Evolutionary conservation across 37 sponge, comb jelly and placozoan genomes (phyloP), one percentile per base, ranked within the genome.

Genomic region (Theonella swinhoei): DNA sequence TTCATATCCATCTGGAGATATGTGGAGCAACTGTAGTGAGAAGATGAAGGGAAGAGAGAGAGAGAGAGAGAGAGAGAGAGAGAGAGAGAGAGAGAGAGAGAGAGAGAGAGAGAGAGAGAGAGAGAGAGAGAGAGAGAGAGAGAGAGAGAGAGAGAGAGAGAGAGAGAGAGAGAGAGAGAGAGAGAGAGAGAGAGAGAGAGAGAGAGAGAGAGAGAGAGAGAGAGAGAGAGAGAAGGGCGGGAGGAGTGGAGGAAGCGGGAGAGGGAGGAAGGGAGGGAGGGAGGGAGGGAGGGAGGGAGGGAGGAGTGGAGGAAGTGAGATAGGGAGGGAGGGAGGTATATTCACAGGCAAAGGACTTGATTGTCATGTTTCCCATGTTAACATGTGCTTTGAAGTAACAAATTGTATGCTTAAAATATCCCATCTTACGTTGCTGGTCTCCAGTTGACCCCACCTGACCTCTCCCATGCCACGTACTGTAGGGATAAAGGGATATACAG

Each of bases 391-490:
- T 17, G 25, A 4, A 4, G 29, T 14, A 32, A 5, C 9, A 78
- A n/a, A n/a, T n/a, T n/a, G n/a, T n/a, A n/a, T n/a, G n/a, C n/a
- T n/a, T n/a, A n/a, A n/a, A n/a, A n/a, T n/a, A n/a, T n/a, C n/a
- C n/a, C n/a, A n/a, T n/a, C 90, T 80, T 79, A 90, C 90, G 33
- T 70, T 68, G 80, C 90, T 29, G 90, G 90, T 39, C 85, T 77
- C 90, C 90, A 90, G 76, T 78, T 42, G 17, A 4, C 68, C 34
- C 90, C 90, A 34, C 76, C 32, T 0, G 43, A 60, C 32, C 83
- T 78, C 62, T 90, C 90, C 85, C 85, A 90, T 24, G 90, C 90
- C 25, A 47, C 63, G 61, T 85, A 90, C 90, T 90, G 64, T n/a
- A n/a, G n/a, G n/a, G n/a, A 14, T 7, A 47, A 47, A 17, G 54